Base-by-base conservation (phyloP, 2,113 vertebrate genomes). In the Cavia porcellus region DNA sequence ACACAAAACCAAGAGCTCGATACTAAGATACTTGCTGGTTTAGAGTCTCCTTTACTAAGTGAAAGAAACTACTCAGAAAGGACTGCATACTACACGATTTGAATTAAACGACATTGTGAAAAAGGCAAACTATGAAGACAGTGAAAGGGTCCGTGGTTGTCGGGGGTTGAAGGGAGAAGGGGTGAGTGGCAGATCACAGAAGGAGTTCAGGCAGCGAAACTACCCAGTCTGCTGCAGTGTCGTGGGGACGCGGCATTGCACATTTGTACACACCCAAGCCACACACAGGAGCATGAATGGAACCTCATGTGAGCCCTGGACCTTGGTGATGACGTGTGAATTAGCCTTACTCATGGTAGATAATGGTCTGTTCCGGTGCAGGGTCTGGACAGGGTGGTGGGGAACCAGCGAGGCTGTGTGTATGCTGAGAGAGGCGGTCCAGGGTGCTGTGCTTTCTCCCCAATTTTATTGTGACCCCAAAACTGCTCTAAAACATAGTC, bases 1-100 rank as follows among this genome's bases (percentile, higher is more conserved):
- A 90, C 3, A 64, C 28, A 91, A 52, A 85, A 25, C 28, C 11
- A 45, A 35, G 19, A 75, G 2, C 30, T 75, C 59, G 55, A 75
- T 47, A 42, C 25, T 74, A 20, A 85, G 30, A 62, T 3, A 24
- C 61, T 82, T 79, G 28, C 32, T 80, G 89, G 17, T 70, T 57
- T 86, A 89, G 79, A 79, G 52, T 83, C 74, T 61, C 30, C 24
- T 92, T 82, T n/a, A 72, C 30, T 50, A 38, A 74, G 42, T 25
- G 8, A 86, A 92, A 90, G 85, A 86, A 82, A 28, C 24, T 66
- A 64, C 11, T 59, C 42, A 47, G 72, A 59, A 94, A 74, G 89
- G 32, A 3, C 28, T 55, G n/a, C 1, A 45, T n/a, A 32, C 50
- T 15, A 0, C 14, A 4, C 13, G 24, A n/a, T 81, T 86, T 35